A percentile compares a stretch with the other conserved stretches of the same genome.
Evolutionary conservation across 1,140 invertebrate genomes (phyloP).

Genomic region (Aphidius gifuensis): DNA sequence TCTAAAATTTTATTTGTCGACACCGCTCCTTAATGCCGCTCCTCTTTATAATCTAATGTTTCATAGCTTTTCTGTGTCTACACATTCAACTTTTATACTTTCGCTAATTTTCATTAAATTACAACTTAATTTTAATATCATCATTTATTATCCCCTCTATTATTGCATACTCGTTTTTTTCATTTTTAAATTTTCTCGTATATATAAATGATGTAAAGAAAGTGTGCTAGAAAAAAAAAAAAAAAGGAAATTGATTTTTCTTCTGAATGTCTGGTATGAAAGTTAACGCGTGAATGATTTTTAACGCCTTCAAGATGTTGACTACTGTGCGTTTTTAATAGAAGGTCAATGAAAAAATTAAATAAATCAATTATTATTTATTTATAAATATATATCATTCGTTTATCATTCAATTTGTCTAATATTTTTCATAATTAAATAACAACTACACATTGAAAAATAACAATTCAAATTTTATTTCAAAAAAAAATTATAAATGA

Average conservation of each 20-base stretch:
- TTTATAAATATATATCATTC: too few relatives aligned
- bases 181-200: not conserved
- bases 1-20: not conserved
- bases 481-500: too few relatives aligned
- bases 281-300: not conserved
- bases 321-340: not conserved
- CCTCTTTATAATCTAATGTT: constrained; percentile 8
- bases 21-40: constrained; percentile 21
- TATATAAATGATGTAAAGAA: not conserved
- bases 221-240: not conserved
- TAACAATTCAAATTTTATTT: too few relatives aligned
- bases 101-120: constrained; percentile 18
- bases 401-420: too few relatives aligned
- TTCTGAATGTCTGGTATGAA: not conserved
- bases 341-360: constrained; percentile 10
- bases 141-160: not conserved
- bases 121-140: constrained; percentile 1
- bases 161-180: not conserved
- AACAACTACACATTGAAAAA: too few relatives aligned
- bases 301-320: not conserved
- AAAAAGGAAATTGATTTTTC: not conserved
- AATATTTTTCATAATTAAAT: too few relatives aligned
- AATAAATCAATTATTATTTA: not conserved
- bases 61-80: not conserved
- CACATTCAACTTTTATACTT: constrained; percentile 7